Base-by-base conservation (phyloP, 2,113 vertebrate species). In the Nanorana parkeri region DNA sequence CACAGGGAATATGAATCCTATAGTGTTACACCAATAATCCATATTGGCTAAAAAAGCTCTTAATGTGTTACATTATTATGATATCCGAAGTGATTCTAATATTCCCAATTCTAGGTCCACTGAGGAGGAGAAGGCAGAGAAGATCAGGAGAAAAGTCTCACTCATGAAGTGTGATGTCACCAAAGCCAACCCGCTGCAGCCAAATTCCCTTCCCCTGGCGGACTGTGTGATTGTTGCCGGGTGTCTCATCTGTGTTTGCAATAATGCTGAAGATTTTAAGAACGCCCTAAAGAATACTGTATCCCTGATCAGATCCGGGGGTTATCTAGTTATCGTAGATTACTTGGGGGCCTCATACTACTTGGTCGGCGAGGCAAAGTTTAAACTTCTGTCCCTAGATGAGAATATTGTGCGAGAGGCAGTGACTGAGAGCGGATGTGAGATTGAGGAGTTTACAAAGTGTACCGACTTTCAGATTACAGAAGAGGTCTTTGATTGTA, bases 171-270 rank as follows among this genome's bases (percentile, higher is more conserved):
- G 87, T 51, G 87, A 89, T 0, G 36, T 89, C 68, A 56, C 47
- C 3, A 60, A 85, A 52, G 78, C 85, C n/a, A 80, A 81, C 29
- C 84, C 85, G 1, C 84, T 89, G 28, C 60, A 85, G 8, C 85
- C 89, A 0, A 36, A 71, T 10, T 54, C 16, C 4, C 11, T 89
- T 61, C 81, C 86, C 10, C 83, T 26, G 0, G 78, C 80, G 0
- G 83, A 87, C 41, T 85, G 86, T 26, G 24, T 91, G 47, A 1
- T 86, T 7, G 87, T 82, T 7, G 86, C 72, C 0, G 83, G 86
- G 19, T 89, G 88, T 60, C 86, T 90, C 2, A 61, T 89, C 68
- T 72, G 83, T 10, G 85, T 85, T 3, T 89, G 87, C 65, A 82
- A 81, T 51, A 78, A 88, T 60, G 52, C 24, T 10, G 32, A 23